Base-by-base conservation (phyloP, 2,888 invertebrate genomes). In the Arrhopalites spinosus region DNA sequence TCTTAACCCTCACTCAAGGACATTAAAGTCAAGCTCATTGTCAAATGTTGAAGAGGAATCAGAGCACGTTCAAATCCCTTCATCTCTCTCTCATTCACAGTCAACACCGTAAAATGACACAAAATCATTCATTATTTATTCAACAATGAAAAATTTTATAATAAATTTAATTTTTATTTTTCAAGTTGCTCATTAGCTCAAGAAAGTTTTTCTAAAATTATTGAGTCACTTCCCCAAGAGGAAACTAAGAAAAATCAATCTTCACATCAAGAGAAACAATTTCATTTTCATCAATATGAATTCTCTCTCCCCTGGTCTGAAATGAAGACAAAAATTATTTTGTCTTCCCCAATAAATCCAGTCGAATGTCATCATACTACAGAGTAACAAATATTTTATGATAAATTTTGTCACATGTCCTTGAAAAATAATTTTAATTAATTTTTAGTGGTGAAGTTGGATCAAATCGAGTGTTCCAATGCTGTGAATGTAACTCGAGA, bases 401-500 rank as follows among this genome's bases (percentile, higher is more conserved):
- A 50, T 15, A 45, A 45, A 7, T 45, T 45, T 45, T 45, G 8
- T 45, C 45, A 11, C 7, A 45, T 45, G 7, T 15, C 45, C 15
- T 45, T 45, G 7, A 45, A 45, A 45, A 45, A 45, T 15, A 47
- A 47, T 47, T 17, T 17, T 47, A 1, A 47, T 47, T 47, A 47
- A 45, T 45, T 45, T 45, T 45, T 45, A n/a, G n/a, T 47, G 47
- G 47, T 2, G 47, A 47, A n/a, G 13, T 8, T n/a, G 23, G 8
- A 56, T 56, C 20, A 23, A 56, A 20, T 2, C 17, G 20, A 20
- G 20, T 56, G n/a, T 56, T 56, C n/a, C 53, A 56, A n/a, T 56
- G 53, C 23, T 56, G 53, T 56, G 20, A 56, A n/a, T 56, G 53
- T 56, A 56, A 56, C 23, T 56, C 53, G 53, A 56, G 8, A 56